A percentile compares a stretch with the other conserved stretches of the same genome.
phyloP scores from a whole-genome alignment of 2,888 invertebrate genomes.

The Drosophila mimetica region DNA sequence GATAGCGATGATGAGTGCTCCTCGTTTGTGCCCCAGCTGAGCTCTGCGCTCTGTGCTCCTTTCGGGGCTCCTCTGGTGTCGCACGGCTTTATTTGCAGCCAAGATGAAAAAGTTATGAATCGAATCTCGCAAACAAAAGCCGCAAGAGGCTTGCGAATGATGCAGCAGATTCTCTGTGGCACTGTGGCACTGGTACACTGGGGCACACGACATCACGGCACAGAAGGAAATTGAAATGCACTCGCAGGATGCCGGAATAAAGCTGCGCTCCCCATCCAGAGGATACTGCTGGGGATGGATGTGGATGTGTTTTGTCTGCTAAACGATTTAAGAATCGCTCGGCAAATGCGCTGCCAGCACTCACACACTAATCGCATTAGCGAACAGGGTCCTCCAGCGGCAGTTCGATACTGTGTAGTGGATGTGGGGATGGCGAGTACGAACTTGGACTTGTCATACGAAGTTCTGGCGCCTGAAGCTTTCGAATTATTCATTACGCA shows the following conservation, averaged over 20 bases:
- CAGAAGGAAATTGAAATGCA: conserved; percentile 56
- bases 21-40: conserved; percentile 12
- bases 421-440: not conserved
- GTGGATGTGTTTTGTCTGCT: conserved; percentile 12
- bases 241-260: conserved; percentile 14
- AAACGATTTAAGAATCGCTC: conserved; percentile 31
- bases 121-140: conserved; percentile 32
- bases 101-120: conserved; percentile 29
- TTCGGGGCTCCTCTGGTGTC: conserved; percentile 1
- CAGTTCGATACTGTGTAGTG: no score
- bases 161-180: conserved; percentile 19
- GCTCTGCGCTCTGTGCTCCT: not conserved
- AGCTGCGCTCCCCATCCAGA: no score
- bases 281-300: no score
- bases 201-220: conserved; percentile 25
- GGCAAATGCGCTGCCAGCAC: conserved; percentile 23
- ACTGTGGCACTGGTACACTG: no score
- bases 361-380: conserved; percentile 50
- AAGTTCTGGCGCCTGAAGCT: not conserved
- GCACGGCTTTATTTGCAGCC: conserved; percentile 40
- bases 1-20: conserved; percentile 16
- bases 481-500: not conserved
- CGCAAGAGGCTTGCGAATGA: conserved; percentile 42
- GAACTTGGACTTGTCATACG: not conserved
- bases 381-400: conserved; percentile 2